A percentile compares a stretch with the other conserved stretches of the same genome.
These are phyloP conservation scores for Cryptoprocta ferox DNA, from an alignment of 2,797 vertebrate species.

Conservation along the genomic window DNA sequence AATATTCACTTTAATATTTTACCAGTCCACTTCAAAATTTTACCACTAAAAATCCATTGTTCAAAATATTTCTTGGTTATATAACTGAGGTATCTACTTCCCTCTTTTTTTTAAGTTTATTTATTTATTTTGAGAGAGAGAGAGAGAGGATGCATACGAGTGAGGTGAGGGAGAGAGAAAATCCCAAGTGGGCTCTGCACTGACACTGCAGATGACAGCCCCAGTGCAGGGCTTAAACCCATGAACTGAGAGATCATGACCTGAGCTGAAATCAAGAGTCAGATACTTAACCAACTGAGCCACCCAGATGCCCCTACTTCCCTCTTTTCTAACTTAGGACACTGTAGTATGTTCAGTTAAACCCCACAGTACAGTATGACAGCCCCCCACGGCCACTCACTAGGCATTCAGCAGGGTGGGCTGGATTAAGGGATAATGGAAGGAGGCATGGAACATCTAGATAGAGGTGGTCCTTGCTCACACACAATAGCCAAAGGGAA, in stretches of 20 bases:
- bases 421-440: neutral
- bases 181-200: no score
- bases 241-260: no score
- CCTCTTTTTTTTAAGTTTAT: no score
- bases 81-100: neutral
- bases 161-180: no score
- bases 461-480: neutral
- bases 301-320: no score
- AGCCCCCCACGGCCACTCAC: no score
- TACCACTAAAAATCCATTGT: neutral
- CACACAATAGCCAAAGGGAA: neutral
- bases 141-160: no score
- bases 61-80: neutral
- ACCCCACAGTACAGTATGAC: neutral
- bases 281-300: no score
- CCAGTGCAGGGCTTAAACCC: no score
- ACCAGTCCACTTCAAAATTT: neutral
- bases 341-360: neutral
- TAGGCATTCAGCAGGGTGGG: neutral
- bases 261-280: no score
- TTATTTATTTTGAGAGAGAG: no score
- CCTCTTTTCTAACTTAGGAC: neutral
- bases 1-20: conserved; percentile 52
- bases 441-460: neutral
- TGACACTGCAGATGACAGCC: no score